Evolutionary conservation across 2,797 vertebrate species (phyloP), one percentile per base, ranked within the genome.

Genomic region (Botia kubotai): DNA sequence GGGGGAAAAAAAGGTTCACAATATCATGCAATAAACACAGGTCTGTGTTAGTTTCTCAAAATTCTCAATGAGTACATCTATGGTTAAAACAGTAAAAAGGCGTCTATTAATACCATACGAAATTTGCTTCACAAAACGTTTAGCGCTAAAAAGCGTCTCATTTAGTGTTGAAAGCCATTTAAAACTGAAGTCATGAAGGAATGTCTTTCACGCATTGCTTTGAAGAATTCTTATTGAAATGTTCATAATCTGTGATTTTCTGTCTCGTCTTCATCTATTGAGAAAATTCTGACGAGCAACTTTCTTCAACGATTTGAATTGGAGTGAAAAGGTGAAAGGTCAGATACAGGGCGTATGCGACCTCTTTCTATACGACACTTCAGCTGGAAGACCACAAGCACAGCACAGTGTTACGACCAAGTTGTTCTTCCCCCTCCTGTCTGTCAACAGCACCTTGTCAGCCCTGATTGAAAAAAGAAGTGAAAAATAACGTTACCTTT

Each of bases 151-250:
- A 80, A 68, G 17, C 62, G 12, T 58, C 58, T 48, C 17, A 17
- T 57, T 67, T 80, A 80, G 79, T 74, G 76, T 68, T 77, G 29
- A 75, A 55, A 78, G 36, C 63, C 72, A 79, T 50, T 39, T 69
- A 75, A 83, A 80, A 66, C 43, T 80, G 72, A 80, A 85, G 75
- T 65, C 16, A 74, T 1, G 33, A 74, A 65, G 79, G 79, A 85
- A 81, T 84, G 79, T 82, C 60, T 85, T 73, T 66, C 48, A 12
- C 74, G 39, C 68, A 81, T 81, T 83, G 81, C 81, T 80, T 72
- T 81, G 57, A 73, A 62, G 81, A 80, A 72, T 67, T 74, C 78
- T 82, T 19, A 80, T 21, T 62, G 69, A 77, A 82, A 79, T 77
- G 76, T 79, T 82, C 83, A 79, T 79, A 74, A 73, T 83, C 67